These are phyloP conservation scores for Tapirus terrestris DNA, from an alignment of 2,113 vertebrate genomes.

Conservation along the genomic window DNA sequence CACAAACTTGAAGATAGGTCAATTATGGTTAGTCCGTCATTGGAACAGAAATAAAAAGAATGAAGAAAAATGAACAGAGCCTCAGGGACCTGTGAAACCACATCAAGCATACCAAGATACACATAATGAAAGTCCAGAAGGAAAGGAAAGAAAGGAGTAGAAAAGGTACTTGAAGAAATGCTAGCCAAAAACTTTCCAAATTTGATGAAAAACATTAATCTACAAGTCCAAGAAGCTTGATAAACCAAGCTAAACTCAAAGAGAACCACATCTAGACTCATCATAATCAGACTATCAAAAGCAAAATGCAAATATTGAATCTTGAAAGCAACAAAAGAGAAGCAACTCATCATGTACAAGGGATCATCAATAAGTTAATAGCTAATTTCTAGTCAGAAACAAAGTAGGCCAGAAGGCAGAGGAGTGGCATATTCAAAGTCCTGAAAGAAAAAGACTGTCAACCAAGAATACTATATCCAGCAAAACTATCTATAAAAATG, in stretches of 20 bases:
- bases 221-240: neutral
- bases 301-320: neutral
- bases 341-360: neutral
- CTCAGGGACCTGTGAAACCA: neutral
- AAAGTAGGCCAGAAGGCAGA: neutral
- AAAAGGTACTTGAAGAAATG: neutral
- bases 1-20: neutral
- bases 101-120: neutral
- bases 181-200: neutral
- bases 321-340: constrained; percentile 9
- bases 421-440: neutral
- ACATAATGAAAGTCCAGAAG: neutral
- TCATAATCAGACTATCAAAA: neutral
- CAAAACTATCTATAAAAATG: neutral
- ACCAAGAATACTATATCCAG: neutral
- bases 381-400: neutral
- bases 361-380: neutral
- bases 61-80: neutral
- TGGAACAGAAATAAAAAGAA: neutral
- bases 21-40: neutral
- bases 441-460: neutral
- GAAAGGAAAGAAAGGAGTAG: neutral
- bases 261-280: neutral
- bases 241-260: neutral
- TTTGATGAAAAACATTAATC: neutral